These are phyloP conservation scores for Bubo bubo DNA, from an alignment of 2,113 vertebrate species.

Conservation along the genomic window DNA sequence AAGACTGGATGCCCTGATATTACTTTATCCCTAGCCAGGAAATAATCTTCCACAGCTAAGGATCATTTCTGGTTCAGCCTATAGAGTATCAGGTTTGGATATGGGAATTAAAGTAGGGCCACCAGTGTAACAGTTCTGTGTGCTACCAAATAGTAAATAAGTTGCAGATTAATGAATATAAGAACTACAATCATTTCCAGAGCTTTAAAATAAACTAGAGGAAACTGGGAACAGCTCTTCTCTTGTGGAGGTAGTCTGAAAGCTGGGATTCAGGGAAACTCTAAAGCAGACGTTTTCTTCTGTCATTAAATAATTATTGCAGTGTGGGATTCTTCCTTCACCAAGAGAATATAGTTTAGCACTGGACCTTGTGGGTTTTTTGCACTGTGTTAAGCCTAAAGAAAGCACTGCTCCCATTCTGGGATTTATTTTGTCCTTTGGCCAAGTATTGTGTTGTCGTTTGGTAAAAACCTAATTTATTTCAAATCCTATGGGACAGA, in stretches of 20 bases:
- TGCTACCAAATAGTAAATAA: neutral
- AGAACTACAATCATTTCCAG: neutral
- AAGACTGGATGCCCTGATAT: neutral
- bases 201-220: neutral
- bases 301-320: neutral
- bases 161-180: neutral
- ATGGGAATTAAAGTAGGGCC: neutral
- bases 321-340: neutral
- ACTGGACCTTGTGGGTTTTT: accelerated
- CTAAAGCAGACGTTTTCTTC: neutral
- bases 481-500: neutral
- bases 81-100: neutral
- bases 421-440: neutral
- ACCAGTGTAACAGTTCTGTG: neutral
- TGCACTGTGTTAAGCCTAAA: neutral
- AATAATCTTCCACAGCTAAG: neutral
- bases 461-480: neutral
- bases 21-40: neutral
- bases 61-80: neutral
- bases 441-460: neutral
- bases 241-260: neutral
- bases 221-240: neutral
- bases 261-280: neutral
- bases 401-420: neutral
- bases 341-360: neutral